Conservation (phyloP, 2,888 invertebrate species). For the Polydrusus tereticollis region DNA sequence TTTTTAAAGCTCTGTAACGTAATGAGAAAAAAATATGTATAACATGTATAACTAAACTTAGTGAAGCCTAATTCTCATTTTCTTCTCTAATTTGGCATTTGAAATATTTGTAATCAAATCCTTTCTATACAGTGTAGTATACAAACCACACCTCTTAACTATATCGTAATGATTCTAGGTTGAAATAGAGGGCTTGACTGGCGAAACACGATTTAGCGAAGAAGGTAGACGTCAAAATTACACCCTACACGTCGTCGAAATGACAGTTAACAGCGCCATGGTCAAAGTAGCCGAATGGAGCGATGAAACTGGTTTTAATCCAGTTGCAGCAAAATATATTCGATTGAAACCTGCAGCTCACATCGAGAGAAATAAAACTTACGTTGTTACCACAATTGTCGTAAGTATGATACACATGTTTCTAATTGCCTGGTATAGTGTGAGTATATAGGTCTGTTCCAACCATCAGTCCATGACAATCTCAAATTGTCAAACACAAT, state of each 20-base stretch:
- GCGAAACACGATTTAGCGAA: slow-evolving; percentile 91
- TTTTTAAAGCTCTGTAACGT: too few relatives aligned
- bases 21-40: too few relatives aligned
- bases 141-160: too few relatives aligned
- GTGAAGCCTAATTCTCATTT: too few relatives aligned
- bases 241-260: slow-evolving; percentile 90
- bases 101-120: too few relatives aligned
- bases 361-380: slow-evolving; percentile 86
- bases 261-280: slow-evolving; percentile 94
- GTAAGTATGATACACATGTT: slow-evolving; percentile 66
- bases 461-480: too few relatives aligned
- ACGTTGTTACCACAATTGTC: slow-evolving; percentile 87
- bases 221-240: slow-evolving; percentile 91
- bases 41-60: too few relatives aligned
- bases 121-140: too few relatives aligned
- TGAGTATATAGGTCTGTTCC: too few relatives aligned
- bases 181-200: slow-evolving; percentile 90
- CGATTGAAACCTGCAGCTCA: slow-evolving; percentile 78
- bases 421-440: too few relatives aligned
- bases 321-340: slow-evolving; percentile 82
- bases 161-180: slow-evolving; percentile 73
- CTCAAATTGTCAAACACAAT: too few relatives aligned
- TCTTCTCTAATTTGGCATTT: too few relatives aligned
- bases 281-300: slow-evolving; percentile 93
- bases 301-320: slow-evolving; percentile 81